Evolutionary conservation across 2,797 vertebrate genomes (phyloP), one percentile per base, ranked within the genome.

Genomic region (Cheirogaleus major): DNA sequence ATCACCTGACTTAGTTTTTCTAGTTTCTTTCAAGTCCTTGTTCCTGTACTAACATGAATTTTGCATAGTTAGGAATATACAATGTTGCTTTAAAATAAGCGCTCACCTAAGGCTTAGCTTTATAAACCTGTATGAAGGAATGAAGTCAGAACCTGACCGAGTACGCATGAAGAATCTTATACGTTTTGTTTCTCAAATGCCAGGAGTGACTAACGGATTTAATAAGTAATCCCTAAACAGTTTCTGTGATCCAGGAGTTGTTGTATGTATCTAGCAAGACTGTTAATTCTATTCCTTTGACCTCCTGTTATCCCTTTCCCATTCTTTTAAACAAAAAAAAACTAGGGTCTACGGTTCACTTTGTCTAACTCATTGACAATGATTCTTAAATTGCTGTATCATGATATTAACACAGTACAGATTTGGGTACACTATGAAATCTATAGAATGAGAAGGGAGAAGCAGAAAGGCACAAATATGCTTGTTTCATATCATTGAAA

Each of bases 401-500:
- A 38, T 85, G 67, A 59, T 85, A 90, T 82, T 32, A 93, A 88
- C 38, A 87, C 9, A 91, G 7, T 93, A 81, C 65, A 79, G 32
- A 86, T 86, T 93, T 88, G 30, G 7, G 48, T 93, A 67, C 41
- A 88, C 45, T 84, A 23, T 90, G 89, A 86, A 95, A 70, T 84
- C 25, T 87, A 41, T 59, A 32, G 17, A 95, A 83, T 32, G 63
- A 86, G 55, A 87, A 95, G 76, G 25, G 30, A 91, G 79, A 79
- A 92, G 20, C 12, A 41, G 69, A 41, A 81, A 88, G 32, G 43
- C 78, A 92, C 27, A 72, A 30, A 20, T 83, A 52, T 22, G 13
- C 83, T 91, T 89, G 17, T 93, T 95, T 96, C 61, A 67, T 82
- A 94, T 57, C 84, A 86, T 93, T 89, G 65, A 83, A 95, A 95